Percentiles rank a stretch among this genome's conserved stretches.
Evolutionary conservation across 2,888 invertebrate species (phyloP).

Genomic region (Spialia ferax): DNA sequence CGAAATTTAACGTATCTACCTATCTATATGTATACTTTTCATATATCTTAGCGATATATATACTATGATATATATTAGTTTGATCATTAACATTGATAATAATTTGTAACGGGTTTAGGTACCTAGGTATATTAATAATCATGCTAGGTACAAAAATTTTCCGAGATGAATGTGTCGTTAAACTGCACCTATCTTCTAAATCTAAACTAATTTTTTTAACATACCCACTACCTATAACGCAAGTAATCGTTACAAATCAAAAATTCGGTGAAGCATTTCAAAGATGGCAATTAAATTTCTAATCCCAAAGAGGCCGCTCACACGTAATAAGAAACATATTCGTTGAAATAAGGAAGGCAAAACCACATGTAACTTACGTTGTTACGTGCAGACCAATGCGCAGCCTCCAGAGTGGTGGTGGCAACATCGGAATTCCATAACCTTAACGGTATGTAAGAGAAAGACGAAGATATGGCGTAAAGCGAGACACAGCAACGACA

Average conservation of each 20-base stretch:
- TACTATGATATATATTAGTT: too few species aligned
- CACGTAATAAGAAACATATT: conserved; percentile 65
- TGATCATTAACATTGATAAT: too few species aligned
- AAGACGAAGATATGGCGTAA: conserved; percentile 62
- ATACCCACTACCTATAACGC: background rate
- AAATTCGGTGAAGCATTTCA: conserved; percentile 5
- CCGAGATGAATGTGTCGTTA: too few species aligned
- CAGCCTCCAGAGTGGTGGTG: conserved; percentile 81
- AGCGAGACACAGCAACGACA: conserved; percentile 66
- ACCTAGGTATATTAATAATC: too few species aligned
- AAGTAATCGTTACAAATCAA: conserved; percentile 2
- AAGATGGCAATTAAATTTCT: conserved; percentile 60
- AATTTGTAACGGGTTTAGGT: too few species aligned
- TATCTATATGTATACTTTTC: too few species aligned
- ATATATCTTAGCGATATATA: too few species aligned
- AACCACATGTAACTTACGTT: conserved; percentile 70
- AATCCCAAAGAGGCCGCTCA: conserved; percentile 66
- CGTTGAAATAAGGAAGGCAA: conserved; percentile 65
- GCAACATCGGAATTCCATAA: conserved; percentile 84
- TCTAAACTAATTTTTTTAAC: background rate
- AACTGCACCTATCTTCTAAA: too few species aligned
- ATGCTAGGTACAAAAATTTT: too few species aligned
- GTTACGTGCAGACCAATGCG: conserved; percentile 58
- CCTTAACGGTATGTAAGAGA: conserved; percentile 81
- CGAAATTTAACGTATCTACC: too few species aligned